These are phyloP conservation scores for Mellivora capensis DNA, from an alignment of 2,113 vertebrate species.

Conservation along the genomic window DNA sequence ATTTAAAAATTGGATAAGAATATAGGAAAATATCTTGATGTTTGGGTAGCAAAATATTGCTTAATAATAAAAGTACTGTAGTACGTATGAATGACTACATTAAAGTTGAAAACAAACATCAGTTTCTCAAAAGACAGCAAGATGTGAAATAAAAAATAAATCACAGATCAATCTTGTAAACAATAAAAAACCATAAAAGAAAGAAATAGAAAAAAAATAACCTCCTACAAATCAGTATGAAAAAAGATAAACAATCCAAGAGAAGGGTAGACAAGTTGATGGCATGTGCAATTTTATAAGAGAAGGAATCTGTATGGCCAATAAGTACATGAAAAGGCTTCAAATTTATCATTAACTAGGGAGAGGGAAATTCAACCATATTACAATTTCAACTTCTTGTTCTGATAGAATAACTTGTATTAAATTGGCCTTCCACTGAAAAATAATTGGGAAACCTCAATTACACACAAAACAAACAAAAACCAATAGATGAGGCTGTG, in stretches of 20 bases:
- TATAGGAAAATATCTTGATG: background rate
- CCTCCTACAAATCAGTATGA: background rate
- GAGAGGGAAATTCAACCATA: background rate
- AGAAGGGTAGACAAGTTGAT: background rate
- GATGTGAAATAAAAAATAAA: background rate
- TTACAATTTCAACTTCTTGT: background rate
- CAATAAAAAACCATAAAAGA: background rate
- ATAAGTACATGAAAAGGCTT: background rate
- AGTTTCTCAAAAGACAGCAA: background rate
- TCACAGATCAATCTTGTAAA: background rate
- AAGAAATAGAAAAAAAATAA: background rate
- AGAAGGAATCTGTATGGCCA: background rate
- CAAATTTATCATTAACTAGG: background rate
- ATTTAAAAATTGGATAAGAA: background rate
- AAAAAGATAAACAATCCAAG: background rate
- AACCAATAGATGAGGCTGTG: background rate
- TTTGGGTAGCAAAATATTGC: background rate
- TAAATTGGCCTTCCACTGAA: constrained; percentile 15
- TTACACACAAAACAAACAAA: background rate
- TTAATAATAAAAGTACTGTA: background rate
- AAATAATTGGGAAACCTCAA: constrained; percentile 24
- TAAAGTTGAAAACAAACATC: background rate
- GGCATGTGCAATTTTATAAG: background rate
- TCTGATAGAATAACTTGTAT: background rate
- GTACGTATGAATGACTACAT: background rate